Evolutionary conservation across 2,888 invertebrate species (phyloP).

Genomic region (Drosophila paranaensis): DNA sequence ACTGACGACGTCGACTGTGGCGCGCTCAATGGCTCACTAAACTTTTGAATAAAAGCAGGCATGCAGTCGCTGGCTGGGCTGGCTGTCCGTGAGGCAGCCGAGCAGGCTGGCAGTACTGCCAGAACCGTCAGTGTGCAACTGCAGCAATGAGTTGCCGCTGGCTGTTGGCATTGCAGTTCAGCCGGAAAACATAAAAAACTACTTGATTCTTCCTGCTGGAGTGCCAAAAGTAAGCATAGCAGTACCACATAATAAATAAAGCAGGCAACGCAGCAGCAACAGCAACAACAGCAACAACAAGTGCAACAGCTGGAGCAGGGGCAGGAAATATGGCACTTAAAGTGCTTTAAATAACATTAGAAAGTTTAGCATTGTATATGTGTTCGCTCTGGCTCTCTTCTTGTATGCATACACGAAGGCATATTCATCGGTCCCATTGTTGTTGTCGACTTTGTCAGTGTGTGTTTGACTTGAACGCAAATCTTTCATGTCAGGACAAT

Average conservation of each 20-base stretch:
- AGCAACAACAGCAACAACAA: constrained; percentile 31
- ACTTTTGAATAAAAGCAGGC: constrained; percentile 79
- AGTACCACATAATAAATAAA: constrained; percentile 78
- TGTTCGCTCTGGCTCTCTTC: constrained; percentile 16
- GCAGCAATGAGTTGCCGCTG: constrained; percentile 60
- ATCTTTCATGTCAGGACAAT: constrained; percentile 77
- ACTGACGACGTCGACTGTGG: constrained; percentile 68
- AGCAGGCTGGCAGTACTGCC: constrained; percentile 18
- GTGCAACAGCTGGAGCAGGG: constrained; percentile 37
- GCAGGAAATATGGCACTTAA: constrained; percentile 79
- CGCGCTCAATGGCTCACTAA: constrained; percentile 79
- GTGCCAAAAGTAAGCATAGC: constrained; percentile 78
- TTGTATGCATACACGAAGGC: background rate
- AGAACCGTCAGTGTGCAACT: constrained; percentile 28
- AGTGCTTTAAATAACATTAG: constrained; percentile 81
- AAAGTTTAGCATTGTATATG: constrained; percentile 63
- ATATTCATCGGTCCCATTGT: constrained; percentile 22
- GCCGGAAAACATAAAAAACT: constrained; percentile 81
- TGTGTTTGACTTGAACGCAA: constrained; percentile 74
- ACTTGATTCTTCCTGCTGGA: constrained; percentile 78
- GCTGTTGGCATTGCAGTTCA: constrained; percentile 79
- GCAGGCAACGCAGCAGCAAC: constrained; percentile 47
- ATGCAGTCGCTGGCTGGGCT: constrained; percentile 16
- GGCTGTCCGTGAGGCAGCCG: constrained; percentile 16
- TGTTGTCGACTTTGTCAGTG: constrained; percentile 74